A percentile compares a stretch with the other conserved stretches of the same genome.
Evolutionary conservation across 2,797 vertebrate genomes (phyloP).

Genomic region (Anguilla obscura): DNA sequence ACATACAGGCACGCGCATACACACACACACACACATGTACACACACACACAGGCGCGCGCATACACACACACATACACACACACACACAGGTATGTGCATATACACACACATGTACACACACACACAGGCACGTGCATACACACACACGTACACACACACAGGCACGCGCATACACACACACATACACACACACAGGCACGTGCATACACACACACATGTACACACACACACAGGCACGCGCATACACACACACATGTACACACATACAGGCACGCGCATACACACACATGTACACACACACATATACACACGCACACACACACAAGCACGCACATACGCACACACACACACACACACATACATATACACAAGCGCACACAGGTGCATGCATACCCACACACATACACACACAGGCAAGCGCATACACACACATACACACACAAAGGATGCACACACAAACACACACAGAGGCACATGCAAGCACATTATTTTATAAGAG

Average conservation of each 20-base stretch:
- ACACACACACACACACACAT: neutral
- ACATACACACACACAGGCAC: neutral
- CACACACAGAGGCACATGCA: neutral
- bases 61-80: constrained; percentile 17
- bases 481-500: neutral
- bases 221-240: neutral
- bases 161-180: neutral
- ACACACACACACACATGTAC: neutral
- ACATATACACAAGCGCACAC: neutral
- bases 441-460: neutral
- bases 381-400: neutral
- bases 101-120: neutral
- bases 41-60: constrained; percentile 41
- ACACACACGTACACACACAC: neutral
- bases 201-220: neutral
- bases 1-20: constrained; percentile 47
- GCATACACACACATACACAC: neutral
- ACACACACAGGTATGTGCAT: neutral
- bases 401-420: neutral
- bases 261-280: neutral
- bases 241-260: constrained; percentile 11
- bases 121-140: neutral
- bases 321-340: neutral
- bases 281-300: constrained; percentile 6
- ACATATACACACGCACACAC: neutral